A percentile compares a stretch with the other conserved stretches of the same genome.
These are phyloP conservation scores for Zootoca vivipara DNA, from an alignment of 2,113 vertebrate genomes.

Conservation along the genomic window DNA sequence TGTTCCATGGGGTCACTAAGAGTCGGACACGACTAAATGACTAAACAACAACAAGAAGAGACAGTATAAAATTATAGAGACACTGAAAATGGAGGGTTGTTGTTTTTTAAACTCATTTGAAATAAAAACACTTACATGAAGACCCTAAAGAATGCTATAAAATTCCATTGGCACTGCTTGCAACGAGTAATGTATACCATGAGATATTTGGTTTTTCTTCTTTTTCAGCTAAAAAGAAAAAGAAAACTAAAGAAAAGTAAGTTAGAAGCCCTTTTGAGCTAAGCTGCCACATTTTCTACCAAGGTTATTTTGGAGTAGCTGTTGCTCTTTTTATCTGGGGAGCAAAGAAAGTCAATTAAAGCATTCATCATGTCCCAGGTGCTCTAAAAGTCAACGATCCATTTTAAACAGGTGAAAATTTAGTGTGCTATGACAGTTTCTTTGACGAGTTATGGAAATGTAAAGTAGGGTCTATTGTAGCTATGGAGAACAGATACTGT, in stretches of 20 bases:
- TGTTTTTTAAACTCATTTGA: background rate
- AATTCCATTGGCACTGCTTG: background rate
- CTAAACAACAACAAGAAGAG: too few relatives aligned
- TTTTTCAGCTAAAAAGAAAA: background rate
- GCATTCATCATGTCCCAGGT: background rate
- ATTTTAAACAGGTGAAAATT: conserved; percentile 36
- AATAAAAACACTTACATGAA: background rate
- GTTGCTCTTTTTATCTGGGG: background rate
- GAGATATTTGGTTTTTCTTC: background rate
- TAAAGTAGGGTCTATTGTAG: background rate
- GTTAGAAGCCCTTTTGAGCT: background rate
- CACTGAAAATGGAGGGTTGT: background rate
- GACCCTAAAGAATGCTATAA: background rate
- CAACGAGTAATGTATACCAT: background rate
- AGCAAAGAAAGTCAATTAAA: conserved; percentile 20
- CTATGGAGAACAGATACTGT: background rate
- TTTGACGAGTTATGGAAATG: conserved; percentile 27
- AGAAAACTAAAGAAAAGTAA: background rate
- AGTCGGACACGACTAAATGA: too few relatives aligned
- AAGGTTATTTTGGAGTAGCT: background rate
- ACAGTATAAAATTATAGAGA: background rate
- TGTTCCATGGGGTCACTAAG: too few relatives aligned
- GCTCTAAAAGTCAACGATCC: conserved; percentile 11
- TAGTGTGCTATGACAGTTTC: background rate
- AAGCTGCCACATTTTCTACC: rapidly evolving